Percentiles rank a stretch among this genome's conserved stretches.
These are phyloP conservation scores for Aphaenogaster floridana DNA, from an alignment of 1,140 invertebrate species.

Conservation along the genomic window DNA sequence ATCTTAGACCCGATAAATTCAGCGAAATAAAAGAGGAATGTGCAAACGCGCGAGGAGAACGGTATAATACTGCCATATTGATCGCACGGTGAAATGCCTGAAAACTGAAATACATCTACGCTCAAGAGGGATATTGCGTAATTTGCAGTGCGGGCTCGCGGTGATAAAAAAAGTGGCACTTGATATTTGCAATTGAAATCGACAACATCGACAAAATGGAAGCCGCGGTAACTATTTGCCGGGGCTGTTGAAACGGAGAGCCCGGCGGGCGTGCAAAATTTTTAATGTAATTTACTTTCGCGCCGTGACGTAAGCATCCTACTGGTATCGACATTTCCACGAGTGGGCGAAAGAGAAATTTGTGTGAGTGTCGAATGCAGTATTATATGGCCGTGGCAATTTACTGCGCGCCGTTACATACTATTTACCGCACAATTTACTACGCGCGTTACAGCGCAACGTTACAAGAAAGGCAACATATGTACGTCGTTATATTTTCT, in stretches of 20 bases:
- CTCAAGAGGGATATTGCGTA: constrained; percentile 60
- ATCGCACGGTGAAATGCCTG: constrained; percentile 57
- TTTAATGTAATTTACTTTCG: constrained; percentile 68
- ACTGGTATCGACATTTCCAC: constrained; percentile 66
- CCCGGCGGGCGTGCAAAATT: constrained; percentile 64
- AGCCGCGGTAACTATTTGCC: constrained; percentile 61
- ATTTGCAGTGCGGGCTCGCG: constrained; percentile 63
- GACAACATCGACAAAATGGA: constrained; percentile 62
- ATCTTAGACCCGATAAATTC: constrained; percentile 19
- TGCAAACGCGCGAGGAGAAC: background rate
- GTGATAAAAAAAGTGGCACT: constrained; percentile 66
- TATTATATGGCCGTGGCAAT: constrained; percentile 66
- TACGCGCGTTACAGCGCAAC: constrained; percentile 59
- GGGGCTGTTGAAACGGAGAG: constrained; percentile 61
- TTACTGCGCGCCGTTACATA: constrained; percentile 66
- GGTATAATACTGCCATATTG: constrained; percentile 44
- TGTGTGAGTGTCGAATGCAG: constrained; percentile 67
- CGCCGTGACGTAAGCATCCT: constrained; percentile 67
- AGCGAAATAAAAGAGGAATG: constrained; percentile 24
- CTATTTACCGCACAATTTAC: constrained; percentile 69
- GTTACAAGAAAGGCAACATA: constrained; percentile 62
- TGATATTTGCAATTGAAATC: constrained; percentile 66
- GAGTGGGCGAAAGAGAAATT: constrained; percentile 71
- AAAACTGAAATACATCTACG: constrained; percentile 62
- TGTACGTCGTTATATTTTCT: constrained; percentile 64